Conservation (phyloP, 2,888 invertebrate species). For the Alsophila aescularia region DNA sequence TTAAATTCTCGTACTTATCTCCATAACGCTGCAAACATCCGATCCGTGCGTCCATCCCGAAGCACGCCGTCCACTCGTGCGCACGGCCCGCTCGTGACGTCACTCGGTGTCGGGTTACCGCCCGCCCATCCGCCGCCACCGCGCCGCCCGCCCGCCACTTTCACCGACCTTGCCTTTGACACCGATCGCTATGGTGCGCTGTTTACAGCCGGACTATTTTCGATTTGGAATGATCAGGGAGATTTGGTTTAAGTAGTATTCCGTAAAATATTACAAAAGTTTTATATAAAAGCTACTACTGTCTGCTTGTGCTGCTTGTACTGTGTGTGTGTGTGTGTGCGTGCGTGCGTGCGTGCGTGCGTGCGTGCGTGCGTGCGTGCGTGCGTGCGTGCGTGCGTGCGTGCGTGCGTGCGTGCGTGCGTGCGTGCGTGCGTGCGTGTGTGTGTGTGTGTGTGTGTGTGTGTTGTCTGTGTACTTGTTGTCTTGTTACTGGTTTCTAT, state of each 20-base stretch:
- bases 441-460: too few species aligned
- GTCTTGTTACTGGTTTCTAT: too few species aligned
- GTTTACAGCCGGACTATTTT: conserved; percentile 23
- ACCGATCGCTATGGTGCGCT: conserved; percentile 28
- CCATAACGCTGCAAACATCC: conserved; percentile 1
- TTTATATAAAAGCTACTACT: too few species aligned
- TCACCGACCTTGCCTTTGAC: conserved; percentile 69
- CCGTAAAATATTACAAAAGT: neutral
- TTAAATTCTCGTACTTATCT: neutral
- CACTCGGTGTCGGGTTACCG: conserved; percentile 75
- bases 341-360: too few species aligned
- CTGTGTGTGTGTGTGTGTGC: too few species aligned
- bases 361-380: too few species aligned
- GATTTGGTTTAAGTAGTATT: neutral
- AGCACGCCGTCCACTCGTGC: conserved; percentile 60
- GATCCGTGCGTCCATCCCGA: conserved; percentile 44
- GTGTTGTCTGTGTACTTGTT: too few species aligned
- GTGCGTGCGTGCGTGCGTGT: too few species aligned
- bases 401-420: too few species aligned
- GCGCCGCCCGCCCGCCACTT: conserved; percentile 59
- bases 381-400: too few species aligned
- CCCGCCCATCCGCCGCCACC: conserved; percentile 47
- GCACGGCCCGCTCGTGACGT: conserved; percentile 80
- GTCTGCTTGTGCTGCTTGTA: too few species aligned
- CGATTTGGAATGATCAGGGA: conserved; percentile 21